Evolutionary conservation across 2,888 invertebrate genomes (phyloP).

Genomic region (Pyrrhosoma nymphula): DNA sequence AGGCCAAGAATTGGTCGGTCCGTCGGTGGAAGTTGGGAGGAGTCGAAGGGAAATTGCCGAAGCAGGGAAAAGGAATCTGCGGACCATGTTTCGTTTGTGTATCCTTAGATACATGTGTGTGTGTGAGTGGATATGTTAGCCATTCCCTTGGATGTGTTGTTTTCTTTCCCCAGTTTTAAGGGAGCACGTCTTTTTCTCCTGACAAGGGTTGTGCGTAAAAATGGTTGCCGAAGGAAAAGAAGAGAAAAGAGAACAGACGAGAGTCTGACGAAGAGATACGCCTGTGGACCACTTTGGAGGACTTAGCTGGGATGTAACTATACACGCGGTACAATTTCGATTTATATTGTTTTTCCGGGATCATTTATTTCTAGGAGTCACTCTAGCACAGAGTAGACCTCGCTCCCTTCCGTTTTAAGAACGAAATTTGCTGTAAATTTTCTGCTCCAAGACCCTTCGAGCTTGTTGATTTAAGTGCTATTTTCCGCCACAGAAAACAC

Average conservation of each 20-base stretch:
- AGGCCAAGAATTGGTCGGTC: not conserved
- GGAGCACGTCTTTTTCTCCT: conserved; percentile 39
- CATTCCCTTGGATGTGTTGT: conserved; percentile 38
- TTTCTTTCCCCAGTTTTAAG: not conserved
- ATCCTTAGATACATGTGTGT: not conserved
- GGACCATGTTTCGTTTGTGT: not conserved
- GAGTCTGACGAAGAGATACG: not conserved
- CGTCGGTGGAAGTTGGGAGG: too few relatives aligned
- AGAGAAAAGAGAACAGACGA: not conserved
- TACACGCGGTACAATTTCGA: not conserved
- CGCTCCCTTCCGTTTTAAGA: too few relatives aligned
- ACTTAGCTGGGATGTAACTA: not conserved
- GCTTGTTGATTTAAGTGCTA: too few relatives aligned
- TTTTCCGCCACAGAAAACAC: too few relatives aligned
- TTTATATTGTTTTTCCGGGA: not conserved
- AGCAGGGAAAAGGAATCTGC: not conserved
- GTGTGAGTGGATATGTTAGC: not conserved
- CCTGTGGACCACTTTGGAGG: not conserved
- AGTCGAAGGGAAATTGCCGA: not conserved
- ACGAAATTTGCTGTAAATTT: too few relatives aligned
- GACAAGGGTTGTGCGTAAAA: conserved; percentile 10
- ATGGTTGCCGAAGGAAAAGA: not conserved
- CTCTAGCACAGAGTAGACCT: not conserved
- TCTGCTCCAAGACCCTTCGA: too few relatives aligned
- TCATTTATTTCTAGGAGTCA: not conserved